Evolutionary conservation across 1,140 invertebrate species (phyloP).

Genomic region (Drosophila kanapiae): DNA sequence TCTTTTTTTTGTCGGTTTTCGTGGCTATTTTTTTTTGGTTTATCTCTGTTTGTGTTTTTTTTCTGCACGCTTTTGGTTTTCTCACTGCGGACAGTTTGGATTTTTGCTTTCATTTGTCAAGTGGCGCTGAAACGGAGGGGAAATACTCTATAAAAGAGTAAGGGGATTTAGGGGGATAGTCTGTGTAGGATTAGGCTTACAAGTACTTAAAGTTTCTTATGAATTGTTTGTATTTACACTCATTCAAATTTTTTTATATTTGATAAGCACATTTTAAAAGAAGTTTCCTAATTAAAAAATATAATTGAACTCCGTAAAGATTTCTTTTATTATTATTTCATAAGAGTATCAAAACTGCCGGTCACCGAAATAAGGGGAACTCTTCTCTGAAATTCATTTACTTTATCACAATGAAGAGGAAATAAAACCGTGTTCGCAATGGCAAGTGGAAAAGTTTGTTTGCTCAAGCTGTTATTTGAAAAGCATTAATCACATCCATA

Average conservation of each 20-base stretch:
- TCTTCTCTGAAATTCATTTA: conserved; percentile 25
- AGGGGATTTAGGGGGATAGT: not conserved
- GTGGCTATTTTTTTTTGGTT: conserved; percentile 17
- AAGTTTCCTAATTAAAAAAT: not conserved
- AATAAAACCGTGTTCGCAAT: conserved; percentile 41
- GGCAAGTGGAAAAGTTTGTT: conserved; percentile 40
- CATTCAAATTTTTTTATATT: too few species aligned
- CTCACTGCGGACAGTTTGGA: conserved; percentile 63
- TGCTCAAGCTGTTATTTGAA: conserved; percentile 42
- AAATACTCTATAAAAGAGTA: conserved; percentile 20
- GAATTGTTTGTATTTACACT: too few species aligned
- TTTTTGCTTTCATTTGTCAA: conserved; percentile 81
- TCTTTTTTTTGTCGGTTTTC: conserved; percentile 34
- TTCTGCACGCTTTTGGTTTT: conserved; percentile 59
- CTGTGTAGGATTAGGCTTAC: not conserved
- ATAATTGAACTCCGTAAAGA: not conserved
- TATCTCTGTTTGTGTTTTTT: conserved; percentile 17
- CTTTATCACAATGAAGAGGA: conserved; percentile 31
- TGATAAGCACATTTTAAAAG: rapidly evolving
- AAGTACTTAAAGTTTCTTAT: too few species aligned
- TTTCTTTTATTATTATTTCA: too few species aligned
- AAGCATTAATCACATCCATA: conserved; percentile 54
- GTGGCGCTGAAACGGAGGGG: conserved; percentile 21
- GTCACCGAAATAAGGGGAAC: not conserved
- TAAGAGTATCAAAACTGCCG: not conserved